A percentile compares a stretch with the other conserved stretches of the same genome.
These are phyloP conservation scores for Bradypus variegatus DNA, from an alignment of 2,797 vertebrate genomes.

Conservation along the genomic window DNA sequence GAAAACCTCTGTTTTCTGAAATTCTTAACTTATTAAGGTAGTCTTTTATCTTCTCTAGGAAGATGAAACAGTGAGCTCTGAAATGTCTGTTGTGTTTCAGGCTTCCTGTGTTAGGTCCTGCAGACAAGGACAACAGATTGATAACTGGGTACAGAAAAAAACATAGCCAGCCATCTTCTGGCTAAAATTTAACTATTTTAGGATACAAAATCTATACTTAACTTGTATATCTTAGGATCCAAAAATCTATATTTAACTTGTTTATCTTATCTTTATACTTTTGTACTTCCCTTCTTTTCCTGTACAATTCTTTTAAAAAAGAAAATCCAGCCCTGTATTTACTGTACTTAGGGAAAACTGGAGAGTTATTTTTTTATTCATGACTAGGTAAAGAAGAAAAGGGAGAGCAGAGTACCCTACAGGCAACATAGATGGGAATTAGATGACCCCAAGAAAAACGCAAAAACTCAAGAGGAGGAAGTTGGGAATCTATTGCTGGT, in stretches of 20 bases:
- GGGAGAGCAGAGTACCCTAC: background rate
- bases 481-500: background rate
- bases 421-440: background rate
- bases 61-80: slow-evolving; percentile 14
- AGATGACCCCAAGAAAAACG: background rate
- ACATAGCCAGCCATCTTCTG: background rate
- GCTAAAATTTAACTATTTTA: slow-evolving; percentile 26
- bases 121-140: background rate
- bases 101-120: background rate
- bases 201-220: slow-evolving; percentile 33
- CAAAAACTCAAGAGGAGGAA: background rate
- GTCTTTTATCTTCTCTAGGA: slow-evolving; percentile 10
- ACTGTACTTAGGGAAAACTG: slow-evolving; percentile 22
- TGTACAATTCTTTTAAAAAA: slow-evolving; percentile 35
- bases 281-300: slow-evolving; percentile 28
- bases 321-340: slow-evolving; percentile 23
- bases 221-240: slow-evolving; percentile 29
- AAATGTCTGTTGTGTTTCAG: slow-evolving; percentile 21
- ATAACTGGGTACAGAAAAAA: background rate
- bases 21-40: background rate
- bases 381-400: background rate
- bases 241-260: slow-evolving; percentile 41
- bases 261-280: slow-evolving; percentile 31
- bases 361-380: slow-evolving; percentile 40
- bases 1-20: background rate